Evolutionary conservation across 2,797 vertebrate genomes (phyloP), one percentile per base, ranked within the genome.

Genomic region (Botia kubotai): DNA sequence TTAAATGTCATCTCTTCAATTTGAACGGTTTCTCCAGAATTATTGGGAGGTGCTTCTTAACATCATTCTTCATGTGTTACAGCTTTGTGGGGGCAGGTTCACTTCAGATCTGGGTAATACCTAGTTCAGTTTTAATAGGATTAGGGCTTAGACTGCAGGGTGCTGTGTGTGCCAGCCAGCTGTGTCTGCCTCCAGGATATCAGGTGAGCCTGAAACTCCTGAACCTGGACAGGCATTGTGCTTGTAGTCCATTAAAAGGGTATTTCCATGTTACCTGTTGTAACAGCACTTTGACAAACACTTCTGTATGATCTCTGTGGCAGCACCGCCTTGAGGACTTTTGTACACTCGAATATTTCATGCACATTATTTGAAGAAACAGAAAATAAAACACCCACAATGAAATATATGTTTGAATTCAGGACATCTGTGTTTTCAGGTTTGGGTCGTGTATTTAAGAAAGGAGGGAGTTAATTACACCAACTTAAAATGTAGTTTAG

Each of bases 71-170:
- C 71, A 71, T 73, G 68, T 75, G 72, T 80, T 73, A 75, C 23
- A 68, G 80, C 68, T 71, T 68, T 80, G 69, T 72, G 74, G 75
- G 57, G 60, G 60, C 69, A 33, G 79, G 75, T 58, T 71, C 46
- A 62, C 73, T 77, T 86, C 73, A 82, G 75, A 68, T 79, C 82
- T 80, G 57, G 2, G 68, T 82, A 79, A 86, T 77, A 74, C 81
- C 79, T 78, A 77, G 82, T 84, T 67, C 62, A 55, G 82, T 79
- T 86, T 84, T 84, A 86, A 84, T 77, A 86, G 82, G 82, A 86
- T 86, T 82, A 84, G 74, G 75, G 46, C 69, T 82, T 78, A 69
- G 62, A 66, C 75, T 69, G 46, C 71, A 57, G 55, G 21, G 43
- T 74, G 77, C 13, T 19, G 21, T 58, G 53, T 78, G 63, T 21